A percentile compares a stretch with the other conserved stretches of the same genome.
These are phyloP conservation scores for Rhynchotus rufescens DNA, from an alignment of 2,797 vertebrate species.

Conservation along the genomic window DNA sequence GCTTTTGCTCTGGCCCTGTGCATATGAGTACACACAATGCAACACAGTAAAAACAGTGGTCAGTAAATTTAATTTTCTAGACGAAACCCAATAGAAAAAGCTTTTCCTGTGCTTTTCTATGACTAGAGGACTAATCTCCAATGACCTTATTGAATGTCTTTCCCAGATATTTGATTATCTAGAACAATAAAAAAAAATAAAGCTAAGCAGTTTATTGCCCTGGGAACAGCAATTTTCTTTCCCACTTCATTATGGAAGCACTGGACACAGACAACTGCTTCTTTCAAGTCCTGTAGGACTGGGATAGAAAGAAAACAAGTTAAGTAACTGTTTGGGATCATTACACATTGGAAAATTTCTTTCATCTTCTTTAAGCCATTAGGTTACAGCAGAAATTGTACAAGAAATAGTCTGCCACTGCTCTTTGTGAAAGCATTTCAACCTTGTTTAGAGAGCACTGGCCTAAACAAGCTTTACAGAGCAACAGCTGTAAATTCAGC, in stretches of 20 bases:
- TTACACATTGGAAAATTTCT: not conserved
- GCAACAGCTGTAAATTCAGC: not conserved
- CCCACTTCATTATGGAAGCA: not conserved
- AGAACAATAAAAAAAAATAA: conserved; percentile 40
- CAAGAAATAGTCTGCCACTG: not conserved
- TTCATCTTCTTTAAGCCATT: not conserved
- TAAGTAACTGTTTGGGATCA: not conserved
- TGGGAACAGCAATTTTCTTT: conserved; percentile 13
- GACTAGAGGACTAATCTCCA: conserved; percentile 41
- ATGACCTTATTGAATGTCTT: conserved; percentile 53
- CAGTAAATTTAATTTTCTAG: conserved; percentile 33
- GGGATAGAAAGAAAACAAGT: not conserved
- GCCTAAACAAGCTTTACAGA: not conserved
- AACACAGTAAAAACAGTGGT: conserved; percentile 24
- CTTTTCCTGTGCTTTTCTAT: conserved; percentile 16
- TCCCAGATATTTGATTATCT: conserved; percentile 48
- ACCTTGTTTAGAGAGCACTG: not conserved
- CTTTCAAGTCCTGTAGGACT: not conserved
- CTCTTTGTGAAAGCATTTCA: not conserved
- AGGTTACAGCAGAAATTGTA: not conserved
- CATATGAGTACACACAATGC: not conserved
- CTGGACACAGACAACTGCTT: not conserved
- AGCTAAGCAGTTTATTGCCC: conserved; percentile 20
- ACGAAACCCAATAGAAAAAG: conserved; percentile 14
- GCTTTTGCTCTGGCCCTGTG: not conserved